A percentile compares a stretch with the other conserved stretches of the same genome.
Evolutionary conservation across 1,140 invertebrate genomes (phyloP).

Genomic region (Thaumetopoea pityocampa): DNA sequence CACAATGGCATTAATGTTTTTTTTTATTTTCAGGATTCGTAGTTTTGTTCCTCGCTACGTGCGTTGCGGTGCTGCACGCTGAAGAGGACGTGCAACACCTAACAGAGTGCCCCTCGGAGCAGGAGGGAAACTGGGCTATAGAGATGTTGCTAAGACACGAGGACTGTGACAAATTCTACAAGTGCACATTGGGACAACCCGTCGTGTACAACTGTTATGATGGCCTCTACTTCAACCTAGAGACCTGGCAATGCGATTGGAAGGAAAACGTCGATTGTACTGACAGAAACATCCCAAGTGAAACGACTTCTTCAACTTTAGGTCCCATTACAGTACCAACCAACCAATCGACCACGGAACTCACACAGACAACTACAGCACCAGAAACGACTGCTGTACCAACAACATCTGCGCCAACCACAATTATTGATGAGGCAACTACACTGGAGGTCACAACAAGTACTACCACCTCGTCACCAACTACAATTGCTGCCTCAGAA

Average conservation of each 20-base stretch:
- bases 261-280: constrained; percentile 67
- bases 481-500: constrained; percentile 2
- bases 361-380: constrained; percentile 4
- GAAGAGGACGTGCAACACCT: constrained; percentile 8
- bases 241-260: constrained; percentile 76
- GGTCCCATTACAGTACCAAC: not conserved
- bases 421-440: too few relatives aligned
- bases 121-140: constrained; percentile 34
- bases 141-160: constrained; percentile 62
- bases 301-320: not conserved
- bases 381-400: constrained; percentile 9
- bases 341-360: constrained; percentile 9
- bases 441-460: constrained; percentile 6
- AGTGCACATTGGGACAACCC: constrained; percentile 71
- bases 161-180: constrained; percentile 78
- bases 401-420: constrained; percentile 11
- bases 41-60: constrained; percentile 18
- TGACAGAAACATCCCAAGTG: constrained; percentile 35
- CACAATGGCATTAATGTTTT: too few relatives aligned
- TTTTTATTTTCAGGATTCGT: constrained; percentile 18
- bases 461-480: constrained; percentile 9
- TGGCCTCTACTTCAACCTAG: constrained; percentile 76
- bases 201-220: constrained; percentile 70
- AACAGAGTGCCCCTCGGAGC: constrained; percentile 46
- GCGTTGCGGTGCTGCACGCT: constrained; percentile 11